Evolutionary conservation across 2,888 invertebrate genomes (phyloP).

Genomic region (Dysmachus trigonus): DNA sequence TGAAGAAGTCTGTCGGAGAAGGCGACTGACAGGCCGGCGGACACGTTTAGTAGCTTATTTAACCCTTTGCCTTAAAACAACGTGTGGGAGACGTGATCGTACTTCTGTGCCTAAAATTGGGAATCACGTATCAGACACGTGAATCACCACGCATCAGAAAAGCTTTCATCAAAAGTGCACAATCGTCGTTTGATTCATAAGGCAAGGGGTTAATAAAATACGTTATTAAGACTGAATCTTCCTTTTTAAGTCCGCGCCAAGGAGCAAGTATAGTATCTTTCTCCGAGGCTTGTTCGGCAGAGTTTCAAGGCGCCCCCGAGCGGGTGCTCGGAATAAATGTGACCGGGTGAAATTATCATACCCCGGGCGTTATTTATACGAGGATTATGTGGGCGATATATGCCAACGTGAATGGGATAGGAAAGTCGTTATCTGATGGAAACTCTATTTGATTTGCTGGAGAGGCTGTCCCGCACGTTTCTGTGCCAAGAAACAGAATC

Average conservation of each 20-base stretch:
- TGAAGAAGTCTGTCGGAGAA: not conserved
- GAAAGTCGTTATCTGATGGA: slow-evolving; percentile 24
- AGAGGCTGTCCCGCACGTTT: slow-evolving; percentile 24
- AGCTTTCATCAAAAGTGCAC: no score
- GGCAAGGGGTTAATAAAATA: no score
- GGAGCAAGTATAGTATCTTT: not conserved
- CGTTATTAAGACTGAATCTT: not conserved
- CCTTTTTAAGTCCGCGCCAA: not conserved
- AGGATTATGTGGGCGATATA: slow-evolving; percentile 14
- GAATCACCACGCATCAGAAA: no score
- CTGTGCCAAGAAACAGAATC: not conserved
- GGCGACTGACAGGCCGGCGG: not conserved
- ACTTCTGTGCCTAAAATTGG: no score
- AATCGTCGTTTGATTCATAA: no score
- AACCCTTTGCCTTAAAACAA: no score
- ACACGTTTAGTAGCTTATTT: slow-evolving; percentile 5
- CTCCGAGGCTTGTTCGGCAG: not conserved
- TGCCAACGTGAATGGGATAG: not conserved
- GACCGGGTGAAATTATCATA: slow-evolving; percentile 19
- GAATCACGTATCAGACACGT: no score
- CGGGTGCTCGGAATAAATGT: not conserved
- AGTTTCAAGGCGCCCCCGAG: not conserved
- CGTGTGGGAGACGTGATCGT: no score
- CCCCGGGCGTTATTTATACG: slow-evolving; percentile 9
- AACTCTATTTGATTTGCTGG: slow-evolving; percentile 16